Base-by-base conservation (phyloP, 2,797 vertebrate genomes). In the Eulemur mongoz region DNA sequence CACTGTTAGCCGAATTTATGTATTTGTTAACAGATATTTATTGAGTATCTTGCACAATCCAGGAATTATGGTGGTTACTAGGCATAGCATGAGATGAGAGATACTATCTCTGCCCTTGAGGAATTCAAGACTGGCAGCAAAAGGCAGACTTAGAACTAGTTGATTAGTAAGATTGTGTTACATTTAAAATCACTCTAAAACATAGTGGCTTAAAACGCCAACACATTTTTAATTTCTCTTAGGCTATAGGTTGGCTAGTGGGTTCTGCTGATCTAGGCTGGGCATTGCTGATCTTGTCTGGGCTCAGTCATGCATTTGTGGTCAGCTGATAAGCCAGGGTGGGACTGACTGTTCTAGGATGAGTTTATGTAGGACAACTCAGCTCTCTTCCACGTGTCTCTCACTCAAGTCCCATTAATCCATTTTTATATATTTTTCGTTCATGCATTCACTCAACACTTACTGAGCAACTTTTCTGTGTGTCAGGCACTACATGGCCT, bases 11-110 rank as follows among this genome's bases (percentile, higher is more conserved):
- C 89, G 72, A 95, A 91, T 43, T 83, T 59, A 82, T 93, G 17
- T 61, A 70, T 91, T 95, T 95, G 50, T 90, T 45, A 79, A 61
- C 35, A 94, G 52, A 43, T 52, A 83, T 81, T 75, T 84, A 92
- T 17, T 92, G 65, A 70, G 50, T 63, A 22, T 95, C 82, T 88
- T 92, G 32, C 59, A 45, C 35, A 93, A 69, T 52, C 25, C n/a
- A 94, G 25, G 32, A n/a, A 90, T 90, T 79, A 69, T 85, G 50
- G 40, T 67, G 11, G 2, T 18, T 92, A 43, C 48, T 87, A 79
- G 48, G 32, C 23, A 75, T 59, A 80, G 25, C 32, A 18, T 87
- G 50, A 54, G 10, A 63, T 90, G 50, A 89, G 7, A 70, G 63
- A 54, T 52, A 59, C 18, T 79, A 13, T 76, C 48, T 95, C 63